Evolutionary conservation across 2,888 invertebrate species (phyloP), one percentile per base, ranked within the genome.

Genomic region (Aphodius sticticus): DNA sequence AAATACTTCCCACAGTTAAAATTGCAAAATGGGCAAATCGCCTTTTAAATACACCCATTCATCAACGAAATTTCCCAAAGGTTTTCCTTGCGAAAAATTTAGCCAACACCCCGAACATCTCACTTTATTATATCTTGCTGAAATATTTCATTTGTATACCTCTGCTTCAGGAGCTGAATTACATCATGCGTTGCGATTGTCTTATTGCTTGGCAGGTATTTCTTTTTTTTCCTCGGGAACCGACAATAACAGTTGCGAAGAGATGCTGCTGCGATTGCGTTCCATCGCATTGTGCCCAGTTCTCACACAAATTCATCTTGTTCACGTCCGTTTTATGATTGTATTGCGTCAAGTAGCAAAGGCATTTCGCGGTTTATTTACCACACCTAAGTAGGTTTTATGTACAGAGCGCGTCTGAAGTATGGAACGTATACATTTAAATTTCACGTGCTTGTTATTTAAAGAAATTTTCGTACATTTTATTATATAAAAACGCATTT

Each of bases 181-280:
- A 53, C 53, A 53, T 53, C 53, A 53, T 53, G 53, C 53, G 53
- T 53, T 53, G 53, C 53, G 53, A 53, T 53, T 53, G 53, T 53
- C 53, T 53, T 53, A 7, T 53, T 53, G 53, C 12, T 53, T 53
- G 12, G 53, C 7, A 12, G 53, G 12, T 53, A 53, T 7, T 12
- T 53, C 7, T 53, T 53, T 53, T 53, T 53, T 53, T 53, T 53
- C 53, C 53, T 53, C 53, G 7, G 53, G 53, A 53, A 53, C 7
- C 53, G 53, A 53, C 53, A 53, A 5, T 53, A 53, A 53, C 53
- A 9, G 53, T 53, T 53, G 53, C 53, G 12, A 12, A 12, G 53
- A 53, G 53, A 53, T 53, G 53, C 53, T 53, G 53, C 12, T 12
- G 53, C 53, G 53, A 53, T 53, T 53, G 53, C 12, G 53, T 53